Conservation (phyloP, 2,113 vertebrate species). For the Glareola pratincola region DNA sequence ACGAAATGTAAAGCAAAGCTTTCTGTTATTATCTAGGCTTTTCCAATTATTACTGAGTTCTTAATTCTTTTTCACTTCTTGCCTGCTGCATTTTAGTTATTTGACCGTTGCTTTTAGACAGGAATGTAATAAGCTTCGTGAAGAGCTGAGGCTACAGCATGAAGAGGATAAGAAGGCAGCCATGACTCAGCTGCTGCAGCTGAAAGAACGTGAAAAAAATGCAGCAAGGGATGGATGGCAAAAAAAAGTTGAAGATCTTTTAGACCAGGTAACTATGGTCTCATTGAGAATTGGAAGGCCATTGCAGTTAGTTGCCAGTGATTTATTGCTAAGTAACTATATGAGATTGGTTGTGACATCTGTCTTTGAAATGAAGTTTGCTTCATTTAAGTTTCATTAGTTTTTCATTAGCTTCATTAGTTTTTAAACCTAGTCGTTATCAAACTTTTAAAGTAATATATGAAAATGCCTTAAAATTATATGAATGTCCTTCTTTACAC, state of each 20-base stretch:
- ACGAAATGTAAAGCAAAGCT: neutral
- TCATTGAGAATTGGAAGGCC: neutral
- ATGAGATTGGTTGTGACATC: neutral
- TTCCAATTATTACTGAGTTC: neutral
- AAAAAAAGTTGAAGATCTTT: slow-evolving; percentile 97
- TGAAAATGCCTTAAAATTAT: neutral
- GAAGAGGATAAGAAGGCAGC: slow-evolving; percentile 90
- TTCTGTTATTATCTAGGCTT: neutral
- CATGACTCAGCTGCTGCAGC: slow-evolving; percentile 86
- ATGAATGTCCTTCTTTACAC: neutral
- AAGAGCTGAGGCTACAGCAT: slow-evolving; percentile 90
- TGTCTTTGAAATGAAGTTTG: neutral
- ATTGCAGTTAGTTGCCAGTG: neutral
- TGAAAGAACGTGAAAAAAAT: slow-evolving; percentile 90
- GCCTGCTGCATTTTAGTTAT: neutral
- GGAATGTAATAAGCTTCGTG: slow-evolving; percentile 94
- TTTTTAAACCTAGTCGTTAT: neutral
- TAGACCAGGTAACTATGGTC: slow-evolving; percentile 86
- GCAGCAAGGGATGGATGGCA: slow-evolving; percentile 93
- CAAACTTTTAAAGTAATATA: neutral
- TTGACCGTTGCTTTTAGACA: slow-evolving; percentile 79
- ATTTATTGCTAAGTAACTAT: neutral
- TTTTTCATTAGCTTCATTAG: too few species aligned
- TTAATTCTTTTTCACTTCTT: neutral
- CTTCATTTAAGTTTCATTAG: too few species aligned